Percentiles rank a stretch among this genome's conserved stretches.
Conservation (phyloP, 2,888 invertebrate species). For the Galerucella nymphaeae region DNA sequence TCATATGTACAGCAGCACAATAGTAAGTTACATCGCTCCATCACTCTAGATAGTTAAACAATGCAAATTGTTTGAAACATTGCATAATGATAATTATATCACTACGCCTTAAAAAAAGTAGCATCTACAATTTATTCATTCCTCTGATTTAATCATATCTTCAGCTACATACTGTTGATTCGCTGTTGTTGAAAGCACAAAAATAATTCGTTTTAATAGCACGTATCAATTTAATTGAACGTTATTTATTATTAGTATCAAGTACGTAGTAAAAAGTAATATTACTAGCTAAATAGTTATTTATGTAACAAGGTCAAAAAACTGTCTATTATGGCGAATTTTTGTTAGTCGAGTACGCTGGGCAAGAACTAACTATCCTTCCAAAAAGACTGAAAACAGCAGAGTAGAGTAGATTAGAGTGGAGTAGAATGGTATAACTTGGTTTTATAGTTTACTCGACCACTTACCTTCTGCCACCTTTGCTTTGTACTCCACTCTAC, state of each 20-base stretch:
- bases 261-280: neutral
- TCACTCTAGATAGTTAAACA: neutral
- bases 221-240: neutral
- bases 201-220: neutral
- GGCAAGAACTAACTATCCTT: too few relatives aligned
- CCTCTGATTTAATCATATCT: neutral
- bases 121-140: neutral
- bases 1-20: neutral
- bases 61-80: neutral
- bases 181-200: neutral
- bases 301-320: too few relatives aligned
- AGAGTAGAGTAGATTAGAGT: too few relatives aligned
- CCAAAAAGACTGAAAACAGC: too few relatives aligned
- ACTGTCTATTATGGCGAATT: too few relatives aligned
- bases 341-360: too few relatives aligned
- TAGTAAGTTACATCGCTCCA: conserved; percentile 4
- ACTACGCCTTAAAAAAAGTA: neutral
- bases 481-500: too few relatives aligned
- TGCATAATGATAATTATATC: conserved; percentile 6
- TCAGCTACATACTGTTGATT: neutral
- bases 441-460: too few relatives aligned
- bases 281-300: too few relatives aligned
- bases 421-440: too few relatives aligned
- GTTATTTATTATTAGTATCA: neutral
- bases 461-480: too few relatives aligned